phyloP scores from a whole-genome alignment of 2,797 vertebrate genomes.

The Hoplostethus atlanticus region DNA sequence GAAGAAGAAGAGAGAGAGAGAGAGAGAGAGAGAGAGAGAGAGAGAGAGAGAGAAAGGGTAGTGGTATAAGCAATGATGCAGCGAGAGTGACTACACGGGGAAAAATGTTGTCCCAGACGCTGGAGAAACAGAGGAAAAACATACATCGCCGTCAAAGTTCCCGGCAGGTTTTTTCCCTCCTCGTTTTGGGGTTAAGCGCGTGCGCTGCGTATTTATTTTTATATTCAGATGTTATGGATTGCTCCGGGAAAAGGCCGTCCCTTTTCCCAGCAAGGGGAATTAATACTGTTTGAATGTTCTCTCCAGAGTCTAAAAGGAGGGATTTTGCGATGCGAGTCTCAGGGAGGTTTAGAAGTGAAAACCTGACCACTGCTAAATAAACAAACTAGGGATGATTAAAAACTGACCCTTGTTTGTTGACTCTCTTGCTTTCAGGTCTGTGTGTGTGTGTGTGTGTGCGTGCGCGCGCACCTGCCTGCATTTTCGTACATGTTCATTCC shows the following conservation, averaged over 20 bases:
- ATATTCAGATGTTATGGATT: constrained; percentile 85
- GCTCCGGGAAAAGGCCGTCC: constrained; percentile 80
- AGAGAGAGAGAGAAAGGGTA: neutral
- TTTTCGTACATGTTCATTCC: constrained; percentile 18
- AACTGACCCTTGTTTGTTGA: constrained; percentile 67
- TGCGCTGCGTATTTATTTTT: constrained; percentile 82
- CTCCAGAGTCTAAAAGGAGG: constrained; percentile 67
- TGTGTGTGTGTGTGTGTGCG: constrained; percentile 27
- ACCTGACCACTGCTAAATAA: constrained; percentile 70
- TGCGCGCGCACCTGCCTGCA: constrained; percentile 59
- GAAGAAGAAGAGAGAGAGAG: neutral
- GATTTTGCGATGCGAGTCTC: constrained; percentile 58
- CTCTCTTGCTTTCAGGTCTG: constrained; percentile 43
- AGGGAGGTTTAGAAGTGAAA: constrained; percentile 66
- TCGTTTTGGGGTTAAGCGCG: constrained; percentile 65
- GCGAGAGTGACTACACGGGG: constrained; percentile 14
- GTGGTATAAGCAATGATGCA: neutral
- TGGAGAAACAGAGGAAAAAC: constrained; percentile 70
- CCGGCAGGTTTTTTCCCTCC: constrained; percentile 64
- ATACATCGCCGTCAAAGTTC: constrained; percentile 67
- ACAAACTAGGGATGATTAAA: constrained; percentile 65
- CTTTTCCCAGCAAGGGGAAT: constrained; percentile 81
- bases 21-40: constrained; percentile 1
- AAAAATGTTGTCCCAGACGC: constrained; percentile 47
- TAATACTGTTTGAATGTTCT: constrained; percentile 79